phyloP scores from a whole-genome alignment of 2,888 invertebrate genomes.

The Biston betularia region DNA sequence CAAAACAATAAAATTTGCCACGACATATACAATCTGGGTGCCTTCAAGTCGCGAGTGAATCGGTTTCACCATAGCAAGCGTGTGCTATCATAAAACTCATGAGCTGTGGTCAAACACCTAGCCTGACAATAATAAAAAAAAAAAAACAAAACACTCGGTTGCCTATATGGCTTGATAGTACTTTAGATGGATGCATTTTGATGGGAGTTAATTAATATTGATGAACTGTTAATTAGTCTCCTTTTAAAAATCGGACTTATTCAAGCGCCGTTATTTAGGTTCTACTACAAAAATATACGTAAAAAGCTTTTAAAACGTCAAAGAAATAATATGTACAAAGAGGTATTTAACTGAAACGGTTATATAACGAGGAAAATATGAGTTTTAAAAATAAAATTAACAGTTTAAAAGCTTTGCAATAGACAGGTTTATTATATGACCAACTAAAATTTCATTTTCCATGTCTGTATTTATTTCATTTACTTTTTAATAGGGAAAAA shows the following conservation, averaged over 20 bases:
- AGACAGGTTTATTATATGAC: neutral
- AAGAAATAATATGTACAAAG: slow-evolving; percentile 17
- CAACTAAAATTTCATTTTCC: no score
- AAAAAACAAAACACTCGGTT: no score
- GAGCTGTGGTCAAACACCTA: no score
- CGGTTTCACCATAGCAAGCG: no score
- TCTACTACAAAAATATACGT: slow-evolving; percentile 18
- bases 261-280: slow-evolving; percentile 7
- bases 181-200: neutral
- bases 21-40: no score
- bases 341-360: slow-evolving; percentile 7
- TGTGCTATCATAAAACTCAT: no score
- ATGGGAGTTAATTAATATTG: neutral
- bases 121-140: no score
- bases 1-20: no score
- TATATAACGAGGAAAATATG: slow-evolving; percentile 7
- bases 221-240: neutral
- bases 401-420: neutral
- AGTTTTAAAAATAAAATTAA: neutral
- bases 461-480: no score
- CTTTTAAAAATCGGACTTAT: neutral
- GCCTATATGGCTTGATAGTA: no score
- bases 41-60: no score
- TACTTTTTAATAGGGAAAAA: no score
- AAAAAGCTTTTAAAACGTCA: slow-evolving; percentile 26